Conservation (phyloP, 2,888 invertebrate genomes). For the Platynereis dumerilii region DNA sequence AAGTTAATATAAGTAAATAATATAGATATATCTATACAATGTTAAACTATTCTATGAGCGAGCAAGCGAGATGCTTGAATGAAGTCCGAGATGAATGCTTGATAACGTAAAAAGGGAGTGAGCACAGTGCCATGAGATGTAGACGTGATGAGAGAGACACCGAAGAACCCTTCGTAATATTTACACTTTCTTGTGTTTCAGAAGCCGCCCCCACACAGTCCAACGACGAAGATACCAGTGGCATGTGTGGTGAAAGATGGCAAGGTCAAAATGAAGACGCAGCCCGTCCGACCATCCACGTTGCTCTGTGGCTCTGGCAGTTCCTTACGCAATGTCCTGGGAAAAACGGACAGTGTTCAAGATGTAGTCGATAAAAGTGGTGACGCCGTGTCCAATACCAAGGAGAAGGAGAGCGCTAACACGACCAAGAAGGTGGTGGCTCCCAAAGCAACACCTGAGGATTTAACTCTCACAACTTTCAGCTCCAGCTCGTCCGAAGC, state of each 20-base stretch:
- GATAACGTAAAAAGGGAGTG: too few relatives aligned
- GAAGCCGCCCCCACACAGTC: slow-evolving; percentile 23
- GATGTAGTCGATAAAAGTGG: slow-evolving; percentile 5
- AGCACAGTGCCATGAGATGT: too few relatives aligned
- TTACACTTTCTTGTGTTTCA: slow-evolving; percentile 13
- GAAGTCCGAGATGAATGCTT: too few relatives aligned
- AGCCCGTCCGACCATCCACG: slow-evolving; percentile 19
- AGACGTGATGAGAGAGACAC: too few relatives aligned
- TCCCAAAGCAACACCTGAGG: slow-evolving; percentile 26
- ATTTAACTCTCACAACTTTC: slow-evolving; percentile 25
- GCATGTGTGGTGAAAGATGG: slow-evolving; percentile 13
- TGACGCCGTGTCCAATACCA: slow-evolving; percentile 7
- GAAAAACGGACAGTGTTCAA: slow-evolving; percentile 4
- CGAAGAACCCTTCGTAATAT: too few relatives aligned
- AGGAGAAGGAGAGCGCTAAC: slow-evolving; percentile 12
- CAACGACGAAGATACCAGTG: slow-evolving; percentile 21
- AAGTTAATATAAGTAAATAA: too few relatives aligned
- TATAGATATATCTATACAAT: too few relatives aligned
- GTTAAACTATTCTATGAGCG: too few relatives aligned
- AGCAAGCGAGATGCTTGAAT: too few relatives aligned
- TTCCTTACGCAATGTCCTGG: background rate
- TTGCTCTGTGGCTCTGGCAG: slow-evolving; percentile 12
- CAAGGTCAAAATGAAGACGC: slow-evolving; percentile 14
- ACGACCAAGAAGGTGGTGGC: slow-evolving; percentile 16
- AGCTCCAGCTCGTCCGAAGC: slow-evolving; percentile 24